Percentiles rank a stretch among this genome's conserved stretches.
Conservation (phyloP, 2,888 invertebrate species). For the Pseudococcus jackbeardsleyi region DNA sequence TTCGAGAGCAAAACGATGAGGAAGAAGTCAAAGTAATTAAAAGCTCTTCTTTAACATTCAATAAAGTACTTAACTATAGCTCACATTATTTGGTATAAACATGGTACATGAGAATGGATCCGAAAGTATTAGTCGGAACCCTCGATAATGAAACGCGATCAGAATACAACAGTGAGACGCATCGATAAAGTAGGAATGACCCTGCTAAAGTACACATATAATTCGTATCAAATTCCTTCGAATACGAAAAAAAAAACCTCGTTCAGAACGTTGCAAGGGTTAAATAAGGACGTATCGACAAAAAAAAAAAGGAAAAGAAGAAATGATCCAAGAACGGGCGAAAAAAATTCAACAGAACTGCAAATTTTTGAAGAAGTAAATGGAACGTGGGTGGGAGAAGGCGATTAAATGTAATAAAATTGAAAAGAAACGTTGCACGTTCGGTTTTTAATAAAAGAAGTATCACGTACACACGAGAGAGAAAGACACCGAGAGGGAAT, state of each 20-base stretch:
- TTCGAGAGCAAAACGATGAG: too few species aligned
- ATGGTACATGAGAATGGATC: too few species aligned
- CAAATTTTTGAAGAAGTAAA: background rate
- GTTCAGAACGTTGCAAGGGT: background rate
- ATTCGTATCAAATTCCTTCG: slow-evolving; percentile 10
- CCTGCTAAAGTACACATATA: background rate
- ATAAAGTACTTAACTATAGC: too few species aligned
- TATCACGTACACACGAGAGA: slow-evolving; percentile 41
- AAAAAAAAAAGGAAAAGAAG: background rate
- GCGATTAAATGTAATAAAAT: slow-evolving; percentile 50
- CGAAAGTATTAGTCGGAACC: background rate
- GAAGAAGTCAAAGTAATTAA: too few species aligned
- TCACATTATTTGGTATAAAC: too few species aligned
- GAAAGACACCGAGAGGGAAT: background rate
- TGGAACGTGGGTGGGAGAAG: background rate
- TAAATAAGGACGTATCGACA: background rate
- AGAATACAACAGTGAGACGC: background rate
- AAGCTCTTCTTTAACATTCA: too few species aligned
- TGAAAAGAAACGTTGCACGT: slow-evolving; percentile 46
- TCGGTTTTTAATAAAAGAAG: slow-evolving; percentile 60
- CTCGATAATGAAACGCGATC: background rate
- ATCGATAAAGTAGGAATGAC: background rate
- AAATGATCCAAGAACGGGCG: too few species aligned
- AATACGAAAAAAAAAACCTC: background rate
- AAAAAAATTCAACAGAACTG: slow-evolving; percentile 7